These are phyloP conservation scores for Spialia ferax DNA, from an alignment of 2,888 invertebrate genomes.

Conservation along the genomic window DNA sequence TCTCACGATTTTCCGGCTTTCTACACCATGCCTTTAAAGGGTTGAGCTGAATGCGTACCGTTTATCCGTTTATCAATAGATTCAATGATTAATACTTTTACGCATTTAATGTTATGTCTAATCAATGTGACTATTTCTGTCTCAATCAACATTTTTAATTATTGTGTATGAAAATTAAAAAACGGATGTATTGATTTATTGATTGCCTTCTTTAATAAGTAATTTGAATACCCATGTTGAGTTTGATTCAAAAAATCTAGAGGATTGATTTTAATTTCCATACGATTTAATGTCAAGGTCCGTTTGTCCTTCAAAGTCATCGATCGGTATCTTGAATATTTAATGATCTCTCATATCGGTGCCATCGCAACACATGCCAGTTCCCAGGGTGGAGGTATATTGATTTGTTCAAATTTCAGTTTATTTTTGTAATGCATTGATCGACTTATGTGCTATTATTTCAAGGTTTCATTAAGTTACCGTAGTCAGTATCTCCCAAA, in stretches of 20 bases:
- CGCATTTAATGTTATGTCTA: conserved; percentile 1
- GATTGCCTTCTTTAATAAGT: too few relatives aligned
- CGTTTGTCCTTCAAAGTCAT: not conserved
- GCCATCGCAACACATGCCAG: not conserved
- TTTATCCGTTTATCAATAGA: conserved; percentile 27
- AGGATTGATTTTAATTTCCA: not conserved
- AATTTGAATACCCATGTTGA: too few relatives aligned
- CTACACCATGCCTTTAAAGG: conserved; percentile 66
- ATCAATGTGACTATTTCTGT: not conserved
- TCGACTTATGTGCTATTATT: not conserved
- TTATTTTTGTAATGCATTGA: not conserved
- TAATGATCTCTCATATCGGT: not conserved
- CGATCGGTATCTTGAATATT: conserved; percentile 12
- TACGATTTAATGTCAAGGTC: not conserved
- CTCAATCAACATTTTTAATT: too few relatives aligned
- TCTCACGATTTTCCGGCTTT: conserved; percentile 77
- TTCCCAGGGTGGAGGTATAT: not conserved
- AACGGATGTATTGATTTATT: too few relatives aligned
- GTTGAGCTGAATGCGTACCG: conserved; percentile 41
- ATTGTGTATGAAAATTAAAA: too few relatives aligned
- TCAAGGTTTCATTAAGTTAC: not conserved
- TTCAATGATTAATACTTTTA: conserved; percentile 12
- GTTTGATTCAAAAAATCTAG: not conserved
- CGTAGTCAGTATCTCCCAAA: not conserved
- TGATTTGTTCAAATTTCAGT: not conserved